phyloP scores from a whole-genome alignment of 2,113 vertebrate species.

The Oxyruncus cristatus region DNA sequence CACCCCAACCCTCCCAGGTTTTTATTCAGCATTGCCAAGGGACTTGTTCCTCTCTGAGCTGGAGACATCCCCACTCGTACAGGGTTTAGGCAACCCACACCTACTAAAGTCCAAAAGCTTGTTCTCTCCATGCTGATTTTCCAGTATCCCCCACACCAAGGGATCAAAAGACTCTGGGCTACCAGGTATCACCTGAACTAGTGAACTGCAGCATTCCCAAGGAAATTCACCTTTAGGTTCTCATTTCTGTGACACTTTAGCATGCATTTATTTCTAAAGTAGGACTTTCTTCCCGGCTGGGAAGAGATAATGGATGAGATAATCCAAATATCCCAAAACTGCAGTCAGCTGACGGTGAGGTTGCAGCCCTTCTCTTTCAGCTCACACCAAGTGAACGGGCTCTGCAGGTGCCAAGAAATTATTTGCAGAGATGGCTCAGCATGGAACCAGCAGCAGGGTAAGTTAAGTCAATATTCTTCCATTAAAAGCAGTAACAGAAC shows the following conservation, averaged over 20 bases:
- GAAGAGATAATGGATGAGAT: fast-evolving
- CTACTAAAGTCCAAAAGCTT: neutral
- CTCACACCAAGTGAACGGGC: neutral
- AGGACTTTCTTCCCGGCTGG: neutral
- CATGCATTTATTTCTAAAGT: neutral
- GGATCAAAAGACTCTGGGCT: neutral
- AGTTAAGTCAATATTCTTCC: fast-evolving
- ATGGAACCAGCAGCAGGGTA: fast-evolving
- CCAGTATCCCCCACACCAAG: neutral
- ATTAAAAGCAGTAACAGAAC: neutral
- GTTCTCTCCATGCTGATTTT: neutral
- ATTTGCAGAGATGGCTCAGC: neutral
- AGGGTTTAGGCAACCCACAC: neutral
- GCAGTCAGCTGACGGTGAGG: neutral
- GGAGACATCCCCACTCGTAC: fast-evolving
- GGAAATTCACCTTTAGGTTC: neutral
- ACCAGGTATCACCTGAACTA: no score
- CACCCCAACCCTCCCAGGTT: neutral
- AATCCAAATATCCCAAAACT: neutral
- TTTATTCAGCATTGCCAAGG: neutral
- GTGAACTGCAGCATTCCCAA: neutral
- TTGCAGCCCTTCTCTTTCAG: neutral
- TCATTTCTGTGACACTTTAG: neutral
- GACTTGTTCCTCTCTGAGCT: fast-evolving
- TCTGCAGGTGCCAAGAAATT: neutral